Evolutionary conservation across 1,140 invertebrate genomes (phyloP), one percentile per base, ranked within the genome.

Genomic region (Pomacea maculata): DNA sequence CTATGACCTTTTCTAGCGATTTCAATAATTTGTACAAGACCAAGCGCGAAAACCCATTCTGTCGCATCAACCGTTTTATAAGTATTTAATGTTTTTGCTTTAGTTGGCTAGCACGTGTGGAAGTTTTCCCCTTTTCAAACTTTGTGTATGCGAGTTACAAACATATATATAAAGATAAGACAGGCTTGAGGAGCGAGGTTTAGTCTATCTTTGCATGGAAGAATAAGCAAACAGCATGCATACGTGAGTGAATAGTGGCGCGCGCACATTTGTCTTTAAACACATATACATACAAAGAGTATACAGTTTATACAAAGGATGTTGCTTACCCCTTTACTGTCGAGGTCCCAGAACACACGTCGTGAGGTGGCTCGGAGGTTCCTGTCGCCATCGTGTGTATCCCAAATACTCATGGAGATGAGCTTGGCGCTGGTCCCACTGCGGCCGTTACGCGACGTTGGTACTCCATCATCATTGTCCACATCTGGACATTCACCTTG

Each of bases 351-450:
- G 25, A 83, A 79, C 45, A 80, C 57, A 21, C 78, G 55, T 10
- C 78, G n/a, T 2, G 61, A 29, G 57, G 34, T 64, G 75, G n/a
- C 64, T 19, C 79, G 63, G 8, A 80, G 57, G 12, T 72, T 68
- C 63, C 79, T 81, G 70, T 81, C 79, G 4, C 82, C 82, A 63
- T 83, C 82, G 34, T 83, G 80, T 21, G 82, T 83, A 52, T 83
- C 82, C 82, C 82, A 83, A 5, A 83, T 79, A 29, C 67, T 79
- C 12, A 83, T 72, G 21, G 73, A 77, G 64, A 83, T 83, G 21
- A 83, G 72, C 75, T 83, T 83, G 54, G 82, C 77, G 57, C 82
- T 79, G 11, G 67, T 75, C 29, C 68, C 67, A 61, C 77, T 52
- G 11, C 82, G 65, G 3, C 82, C 29, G 21, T 61, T 11, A 8